These are phyloP conservation scores for Danionella dracula DNA, from an alignment of 2,797 vertebrate species.

Conservation along the genomic window DNA sequence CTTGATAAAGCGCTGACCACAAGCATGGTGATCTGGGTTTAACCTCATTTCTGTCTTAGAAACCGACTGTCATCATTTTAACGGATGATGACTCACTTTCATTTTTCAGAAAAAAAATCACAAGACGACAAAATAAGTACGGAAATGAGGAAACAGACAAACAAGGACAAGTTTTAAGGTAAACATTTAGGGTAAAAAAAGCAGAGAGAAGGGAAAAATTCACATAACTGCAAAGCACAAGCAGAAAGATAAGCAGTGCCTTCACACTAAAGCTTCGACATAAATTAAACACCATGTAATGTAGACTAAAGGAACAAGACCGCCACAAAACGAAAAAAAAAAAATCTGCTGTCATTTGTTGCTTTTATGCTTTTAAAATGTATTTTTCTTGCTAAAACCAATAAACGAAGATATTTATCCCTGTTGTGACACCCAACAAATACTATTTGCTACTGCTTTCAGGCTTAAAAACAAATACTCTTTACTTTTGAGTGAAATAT, in stretches of 20 bases:
- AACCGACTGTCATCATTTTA: conserved; percentile 48
- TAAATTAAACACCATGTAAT: no score
- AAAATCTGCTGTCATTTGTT: no score
- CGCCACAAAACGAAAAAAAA: no score
- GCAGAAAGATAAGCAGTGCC: background rate
- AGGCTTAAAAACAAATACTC: no score
- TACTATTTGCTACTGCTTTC: no score
- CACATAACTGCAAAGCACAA: conserved; percentile 51
- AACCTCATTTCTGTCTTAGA: conserved; percentile 63
- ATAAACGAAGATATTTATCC: no score
- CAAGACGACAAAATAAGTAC: conserved; percentile 10
- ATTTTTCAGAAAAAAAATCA: conserved; percentile 17
- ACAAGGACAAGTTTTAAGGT: conserved; percentile 37
- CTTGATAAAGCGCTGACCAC: conserved; percentile 60
- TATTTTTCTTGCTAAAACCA: no score
- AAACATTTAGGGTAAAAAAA: conserved; percentile 37
- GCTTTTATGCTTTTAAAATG: no score
- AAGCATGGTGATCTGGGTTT: conserved; percentile 66
- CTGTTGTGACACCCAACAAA: no score
- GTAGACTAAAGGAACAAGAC: no score
- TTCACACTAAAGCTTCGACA: conserved; percentile 4
- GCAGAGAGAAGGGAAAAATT: background rate
- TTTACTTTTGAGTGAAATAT: no score
- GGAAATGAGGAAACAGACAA: background rate
- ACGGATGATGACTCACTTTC: conserved; percentile 38